Base-by-base conservation (phyloP, 2,888 invertebrate genomes). In the Drosophila multiciliata region DNA sequence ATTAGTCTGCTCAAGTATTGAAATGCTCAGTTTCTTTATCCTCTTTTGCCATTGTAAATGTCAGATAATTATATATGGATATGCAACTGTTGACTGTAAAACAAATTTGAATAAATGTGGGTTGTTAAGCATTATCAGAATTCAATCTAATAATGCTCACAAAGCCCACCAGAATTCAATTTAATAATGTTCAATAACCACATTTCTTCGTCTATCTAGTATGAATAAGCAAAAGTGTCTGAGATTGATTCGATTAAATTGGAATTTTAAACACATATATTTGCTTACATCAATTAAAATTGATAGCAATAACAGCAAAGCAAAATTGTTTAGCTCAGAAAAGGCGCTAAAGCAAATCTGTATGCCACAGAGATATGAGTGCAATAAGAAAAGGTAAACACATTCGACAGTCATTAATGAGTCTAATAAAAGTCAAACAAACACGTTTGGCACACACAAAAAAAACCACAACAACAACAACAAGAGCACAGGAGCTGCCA, bases 251-350 rank as follows among this genome's bases (percentile, higher is more conserved):
- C 65, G 70, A 80, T 79, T 73, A 66, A 74, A 80, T 77, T 63
- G 49, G 45, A 59, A 65, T 33, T 55, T 20, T 62, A 62, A 65
- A 62, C 66, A 78, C 52, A 62, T 42, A 7, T n/a, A 35, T 36
- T 35, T 33, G 33, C 35, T 42, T 69, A 64, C 49, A 68, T 64
- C 42, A 69, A 67, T 64, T 59, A 65, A 70, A 79, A 79, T 79
- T 79, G 73, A 79, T 73, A 66, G 68, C 60, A 61, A 48, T 53
- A 74, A 61, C 61, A 63, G 58, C 59, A 17, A n/a, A 61, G 26
- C 53, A 67, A 57, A 71, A 66, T 82, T 87, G 87, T 84, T 84
- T 80, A 74, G 65, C 67, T 74, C 71, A 78, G 71, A 84, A 84
- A 82, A 82, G 69, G 72, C 65, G 80, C 68, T 54, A 66, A 78